A percentile compares a stretch with the other conserved stretches of the same genome.
Evolutionary conservation across 2,113 vertebrate species (phyloP).

Genomic region (Elaphurus davidianus): DNA sequence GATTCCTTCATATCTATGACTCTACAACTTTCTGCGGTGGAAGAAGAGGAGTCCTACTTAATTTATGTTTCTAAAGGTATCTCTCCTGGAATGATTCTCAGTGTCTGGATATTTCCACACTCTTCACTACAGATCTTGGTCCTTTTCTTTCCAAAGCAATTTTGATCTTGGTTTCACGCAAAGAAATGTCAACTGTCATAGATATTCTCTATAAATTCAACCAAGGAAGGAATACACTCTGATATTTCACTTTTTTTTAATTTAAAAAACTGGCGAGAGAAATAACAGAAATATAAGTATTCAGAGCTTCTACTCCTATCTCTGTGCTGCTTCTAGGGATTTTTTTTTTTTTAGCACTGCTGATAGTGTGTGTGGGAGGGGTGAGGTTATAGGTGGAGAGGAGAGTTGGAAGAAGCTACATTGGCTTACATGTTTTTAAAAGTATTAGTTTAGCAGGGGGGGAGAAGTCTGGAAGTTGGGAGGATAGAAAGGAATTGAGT

Average conservation of each 20-base stretch:
- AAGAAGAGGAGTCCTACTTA: background rate
- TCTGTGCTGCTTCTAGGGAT: background rate
- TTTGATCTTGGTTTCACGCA: background rate
- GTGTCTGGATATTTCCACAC: background rate
- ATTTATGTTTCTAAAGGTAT: background rate
- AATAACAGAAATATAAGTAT: background rate
- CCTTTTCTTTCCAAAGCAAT: slow-evolving; percentile 8
- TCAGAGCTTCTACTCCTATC: background rate
- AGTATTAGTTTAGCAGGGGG: background rate
- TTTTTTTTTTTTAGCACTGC: background rate
- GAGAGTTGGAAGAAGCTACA: background rate
- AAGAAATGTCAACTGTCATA: background rate
- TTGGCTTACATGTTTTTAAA: background rate
- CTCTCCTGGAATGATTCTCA: background rate
- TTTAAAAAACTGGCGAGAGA: background rate
- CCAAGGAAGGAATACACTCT: background rate
- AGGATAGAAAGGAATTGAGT: background rate
- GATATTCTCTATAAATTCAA: background rate
- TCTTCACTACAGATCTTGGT: background rate
- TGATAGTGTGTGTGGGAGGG: background rate
- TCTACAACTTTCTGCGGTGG: background rate
- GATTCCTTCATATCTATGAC: background rate
- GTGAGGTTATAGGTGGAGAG: background rate
- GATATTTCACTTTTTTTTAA: background rate
- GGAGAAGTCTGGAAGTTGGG: background rate